Conservation (phyloP, 2,888 invertebrate genomes). For the Noctua fimbriata region DNA sequence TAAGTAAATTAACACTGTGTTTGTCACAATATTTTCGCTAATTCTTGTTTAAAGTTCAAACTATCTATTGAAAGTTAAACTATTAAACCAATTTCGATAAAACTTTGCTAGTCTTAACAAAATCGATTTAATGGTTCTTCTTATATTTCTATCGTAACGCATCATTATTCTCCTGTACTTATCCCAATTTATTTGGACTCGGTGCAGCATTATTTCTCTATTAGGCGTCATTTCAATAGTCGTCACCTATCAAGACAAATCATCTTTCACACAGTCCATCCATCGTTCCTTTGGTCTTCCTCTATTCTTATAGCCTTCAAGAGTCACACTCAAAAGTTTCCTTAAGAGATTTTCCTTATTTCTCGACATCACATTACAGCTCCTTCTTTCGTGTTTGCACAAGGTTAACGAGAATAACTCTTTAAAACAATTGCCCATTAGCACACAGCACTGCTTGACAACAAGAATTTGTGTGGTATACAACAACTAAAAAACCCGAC, state of each 20-base stretch:
- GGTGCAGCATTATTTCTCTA: neutral
- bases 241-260: neutral
- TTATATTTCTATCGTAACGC: neutral
- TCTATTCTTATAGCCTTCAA: no score
- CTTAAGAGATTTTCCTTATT: neutral
- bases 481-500: no score
- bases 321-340: neutral
- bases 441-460: neutral
- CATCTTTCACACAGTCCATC: neutral
- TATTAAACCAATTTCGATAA: no score
- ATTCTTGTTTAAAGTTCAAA: no score
- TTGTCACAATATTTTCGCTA: no score
- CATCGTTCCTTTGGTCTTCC: neutral
- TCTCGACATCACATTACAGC: neutral
- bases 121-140: no score
- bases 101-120: no score
- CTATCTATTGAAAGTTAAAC: no score
- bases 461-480: no score
- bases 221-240: neutral
- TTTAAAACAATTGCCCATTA: neutral
- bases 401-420: neutral
- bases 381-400: neutral
- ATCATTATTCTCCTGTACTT: neutral
- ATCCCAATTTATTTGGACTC: neutral
- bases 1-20: neutral